Percentiles rank a stretch among this genome's conserved stretches.
Evolutionary conservation across 2,797 vertebrate genomes (phyloP).

Genomic region (Epinephelus coioides): DNA sequence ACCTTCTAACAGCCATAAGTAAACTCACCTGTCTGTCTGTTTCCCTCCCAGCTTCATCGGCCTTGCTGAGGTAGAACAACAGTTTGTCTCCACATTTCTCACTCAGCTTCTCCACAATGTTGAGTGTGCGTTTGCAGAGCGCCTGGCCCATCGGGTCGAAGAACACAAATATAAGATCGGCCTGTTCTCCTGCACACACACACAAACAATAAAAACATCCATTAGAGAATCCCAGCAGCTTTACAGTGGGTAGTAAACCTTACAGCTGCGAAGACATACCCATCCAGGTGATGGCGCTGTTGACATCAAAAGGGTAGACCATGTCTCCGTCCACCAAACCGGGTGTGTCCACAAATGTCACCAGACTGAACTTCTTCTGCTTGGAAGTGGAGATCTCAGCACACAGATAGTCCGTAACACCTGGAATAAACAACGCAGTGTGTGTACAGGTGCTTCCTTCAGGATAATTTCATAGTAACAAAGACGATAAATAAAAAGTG

Average conservation of each 20-base stretch:
- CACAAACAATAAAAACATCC: not conserved
- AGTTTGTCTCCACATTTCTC: constrained; percentile 87
- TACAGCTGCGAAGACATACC: constrained; percentile 72
- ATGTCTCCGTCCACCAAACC: constrained; percentile 90
- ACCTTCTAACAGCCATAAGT: not conserved
- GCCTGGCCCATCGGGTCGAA: constrained; percentile 91
- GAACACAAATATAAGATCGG: constrained; percentile 88
- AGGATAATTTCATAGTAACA: constrained; percentile 14
- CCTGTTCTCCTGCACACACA: constrained; percentile 82
- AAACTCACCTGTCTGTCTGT: constrained; percentile 85
- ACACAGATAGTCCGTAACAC: constrained; percentile 85
- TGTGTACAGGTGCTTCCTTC: constrained; percentile 29
- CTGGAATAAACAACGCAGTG: constrained; percentile 73
- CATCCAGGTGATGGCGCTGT: constrained; percentile 85
- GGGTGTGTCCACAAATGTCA: constrained; percentile 89
- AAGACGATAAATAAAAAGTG: constrained; percentile 8
- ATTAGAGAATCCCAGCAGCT: not conserved
- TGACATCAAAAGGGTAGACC: constrained; percentile 88
- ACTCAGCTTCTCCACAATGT: constrained; percentile 88
- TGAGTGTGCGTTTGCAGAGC: constrained; percentile 88
- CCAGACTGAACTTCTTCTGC: constrained; percentile 89
- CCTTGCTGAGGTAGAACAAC: constrained; percentile 88
- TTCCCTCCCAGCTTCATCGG: constrained; percentile 87
- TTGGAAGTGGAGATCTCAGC: constrained; percentile 90
- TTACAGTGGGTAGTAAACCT: not conserved